Base-by-base conservation (phyloP, 2,113 vertebrate species). In the Engystomops pustulosus region DNA sequence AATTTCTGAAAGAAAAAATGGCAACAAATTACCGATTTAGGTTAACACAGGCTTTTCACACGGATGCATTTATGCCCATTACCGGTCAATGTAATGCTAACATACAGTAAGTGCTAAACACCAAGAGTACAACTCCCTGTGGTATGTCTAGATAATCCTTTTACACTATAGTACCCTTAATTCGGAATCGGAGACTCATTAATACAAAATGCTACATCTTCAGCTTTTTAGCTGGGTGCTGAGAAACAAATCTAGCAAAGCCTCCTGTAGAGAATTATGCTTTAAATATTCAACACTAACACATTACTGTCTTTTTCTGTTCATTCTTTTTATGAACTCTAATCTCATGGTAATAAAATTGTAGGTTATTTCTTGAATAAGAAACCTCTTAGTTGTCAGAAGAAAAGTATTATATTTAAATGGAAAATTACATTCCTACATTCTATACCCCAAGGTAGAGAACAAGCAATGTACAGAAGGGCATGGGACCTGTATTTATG, bases 171-270 rank as follows among this genome's bases (percentile, higher is more conserved):
- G 65, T 49, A 65, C 36, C 81, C 72, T 76, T 67, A 76, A 51
- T 83, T 47, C 36, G 45, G 55, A 71, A 76, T 41, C 18, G 38
- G 70, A 83, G 55, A 45, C 71, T 83, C 81, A 75, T 83, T 83
- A 65, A 83, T 83, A 62, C 71, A 83, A 83, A 58, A 62, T 62
- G 51, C 70, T 83, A 75, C 55, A 75, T 83, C 55, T 83, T 67
- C 25, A 74, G 71, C 41, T 58, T 69, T 83, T 83, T 83, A 83
- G 72, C 23, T 44, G 53, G 53, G 38, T 75, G 55, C 55, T 41
- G 69, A 83, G 55, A 83, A 83, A 62, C 45, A 75, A 34, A 41
- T 55, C 71, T 70, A 51, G 23, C 41, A 76, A 76, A 76, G 81
- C 53, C 27, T 74, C 49, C 51, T 55, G 80, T 41, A 71, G 80